phyloP scores from a whole-genome alignment of 2,113 vertebrate species.

The Ahaetulla prasina region DNA sequence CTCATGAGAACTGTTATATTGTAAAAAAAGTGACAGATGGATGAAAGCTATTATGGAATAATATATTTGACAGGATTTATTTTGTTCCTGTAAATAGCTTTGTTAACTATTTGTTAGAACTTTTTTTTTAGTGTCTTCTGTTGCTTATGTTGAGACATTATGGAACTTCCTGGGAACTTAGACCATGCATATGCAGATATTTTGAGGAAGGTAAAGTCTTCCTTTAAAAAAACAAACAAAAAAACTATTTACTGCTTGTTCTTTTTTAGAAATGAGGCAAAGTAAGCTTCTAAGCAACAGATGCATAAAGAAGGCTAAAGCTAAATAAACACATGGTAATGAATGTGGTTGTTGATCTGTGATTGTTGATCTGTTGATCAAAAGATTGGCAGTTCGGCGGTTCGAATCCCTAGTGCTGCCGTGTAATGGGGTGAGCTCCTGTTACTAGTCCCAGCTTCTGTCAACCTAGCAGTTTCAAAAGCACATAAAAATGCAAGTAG shows the following conservation, averaged over 20 bases:
- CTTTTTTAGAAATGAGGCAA: slow-evolving; percentile 43
- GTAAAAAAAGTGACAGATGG: slow-evolving; percentile 48
- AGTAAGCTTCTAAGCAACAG: slow-evolving; percentile 14
- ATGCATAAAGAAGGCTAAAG: not conserved
- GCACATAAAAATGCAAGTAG: too few relatives aligned
- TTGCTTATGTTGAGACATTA: slow-evolving; percentile 49
- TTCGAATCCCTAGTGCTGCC: too few relatives aligned
- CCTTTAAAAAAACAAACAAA: slow-evolving; percentile 43
- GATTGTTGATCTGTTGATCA: too few relatives aligned
- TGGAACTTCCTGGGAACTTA: slow-evolving; percentile 42
- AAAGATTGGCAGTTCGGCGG: too few relatives aligned
- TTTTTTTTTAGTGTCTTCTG: slow-evolving; percentile 35
- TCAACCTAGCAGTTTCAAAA: too few relatives aligned
- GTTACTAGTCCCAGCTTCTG: too few relatives aligned
- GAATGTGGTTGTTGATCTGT: too few relatives aligned
- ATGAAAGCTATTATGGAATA: slow-evolving; percentile 50
- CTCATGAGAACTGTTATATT: slow-evolving; percentile 20
- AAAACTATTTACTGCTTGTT: slow-evolving; percentile 24
- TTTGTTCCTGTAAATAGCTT: slow-evolving; percentile 46
- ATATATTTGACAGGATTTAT: slow-evolving; percentile 43
- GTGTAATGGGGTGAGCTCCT: too few relatives aligned
- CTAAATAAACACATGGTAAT: not conserved
- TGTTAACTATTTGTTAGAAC: slow-evolving; percentile 48
- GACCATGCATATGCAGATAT: slow-evolving; percentile 10
- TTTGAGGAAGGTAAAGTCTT: slow-evolving; percentile 38